Base-by-base conservation (phyloP, 1,140 invertebrate species). In the Zophobas morio region DNA sequence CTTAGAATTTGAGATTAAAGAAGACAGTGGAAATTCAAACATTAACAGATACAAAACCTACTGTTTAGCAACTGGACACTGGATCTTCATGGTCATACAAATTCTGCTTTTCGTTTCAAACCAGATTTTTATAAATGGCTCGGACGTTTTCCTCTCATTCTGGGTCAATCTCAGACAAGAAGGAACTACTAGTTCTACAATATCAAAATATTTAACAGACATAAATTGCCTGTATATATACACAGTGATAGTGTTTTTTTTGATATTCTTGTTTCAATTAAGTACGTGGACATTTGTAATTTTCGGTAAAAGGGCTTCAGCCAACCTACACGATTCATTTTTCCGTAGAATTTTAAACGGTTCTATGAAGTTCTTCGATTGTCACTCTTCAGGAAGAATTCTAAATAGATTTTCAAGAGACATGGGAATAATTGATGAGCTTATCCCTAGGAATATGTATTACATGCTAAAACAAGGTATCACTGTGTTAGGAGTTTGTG, bases 301-400 rank as follows among this genome's bases (percentile, higher is more conserved):
- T 6, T 88, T 93, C 66, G 94, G 93, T 71, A 94, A 95, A 89
- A 88, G 87, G 66, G 92, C 94, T 1, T 81, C 80, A 5, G 51
- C 75, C 54, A 81, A 75, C 42, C 49, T 96, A 0, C 96, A 98
- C 83, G 94, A 97, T 83, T n/a, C 86, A 5, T 96, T 98, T 92
- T 97, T 97, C 81, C 86, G 88, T n/a, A 92, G 92, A 63, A 91
- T 98, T 0, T 90, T 96, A 40, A 88, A 92, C 2, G 93, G 95
- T 0, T 94, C 93, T 0, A 96, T 97, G 90, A 88, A 90, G 2
- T 98, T 98, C 87, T 98, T 98, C 86, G 95, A 96, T 80, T 92
- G 91, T 6, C 97, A 97, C 85, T 93, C 95, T 1, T 89, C 89
- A 77, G 94, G 93, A 5, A 87, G 94, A 3, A 95, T 94, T n/a